Evolutionary conservation across 2,888 invertebrate species (phyloP), one percentile per base, ranked within the genome.

Genomic region (Serrognathus titanus): DNA sequence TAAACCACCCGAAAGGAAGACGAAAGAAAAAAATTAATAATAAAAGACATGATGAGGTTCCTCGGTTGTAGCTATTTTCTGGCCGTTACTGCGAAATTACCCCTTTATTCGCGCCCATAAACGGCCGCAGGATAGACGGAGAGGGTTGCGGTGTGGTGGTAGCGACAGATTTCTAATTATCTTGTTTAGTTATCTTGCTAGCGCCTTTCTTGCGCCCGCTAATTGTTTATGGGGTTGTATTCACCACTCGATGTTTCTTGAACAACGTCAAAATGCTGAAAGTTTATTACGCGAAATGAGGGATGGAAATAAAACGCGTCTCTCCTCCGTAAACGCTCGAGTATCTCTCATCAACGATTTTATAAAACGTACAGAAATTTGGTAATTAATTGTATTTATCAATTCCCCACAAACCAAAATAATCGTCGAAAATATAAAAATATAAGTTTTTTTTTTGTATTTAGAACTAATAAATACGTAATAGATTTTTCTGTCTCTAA

Each of bases 101-200:
- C 43, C 43, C 43, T 43, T 43, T 43, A 43, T 43, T 9, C 43
- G 9, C 43, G 43, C 10, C 43, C 43, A 2, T 16, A 20, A 16
- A 43, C 16, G 13, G 11, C 43, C 12, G 43, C 16, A 13, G 51
- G 61, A 58, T 60, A 58, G 53, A 60, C 55, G 56, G 58, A 53
- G 53, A 56, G 61, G 58, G 61, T 61, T 58, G 61, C 60, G 60
- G 61, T 48, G 58, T 58, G 61, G 58, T 61, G 61, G 56, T 56
- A 55, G 55, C 58, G 58, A 61, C 61, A 61, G 61, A 61, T 61
- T 61, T 61, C 61, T 61, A 61, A 61, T 61, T 61, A 61, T 61
- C 58, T 61, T 56, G 55, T 61, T 58, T 58, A 58, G 58, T 61
- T 61, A 61, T 61, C 58, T 58, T 55, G 50, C 55, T 50, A 54